Base-by-base conservation (phyloP, 30 jellyfish, hydroid and myxozoan genomes). In the Sanderia malayensis region DNA sequence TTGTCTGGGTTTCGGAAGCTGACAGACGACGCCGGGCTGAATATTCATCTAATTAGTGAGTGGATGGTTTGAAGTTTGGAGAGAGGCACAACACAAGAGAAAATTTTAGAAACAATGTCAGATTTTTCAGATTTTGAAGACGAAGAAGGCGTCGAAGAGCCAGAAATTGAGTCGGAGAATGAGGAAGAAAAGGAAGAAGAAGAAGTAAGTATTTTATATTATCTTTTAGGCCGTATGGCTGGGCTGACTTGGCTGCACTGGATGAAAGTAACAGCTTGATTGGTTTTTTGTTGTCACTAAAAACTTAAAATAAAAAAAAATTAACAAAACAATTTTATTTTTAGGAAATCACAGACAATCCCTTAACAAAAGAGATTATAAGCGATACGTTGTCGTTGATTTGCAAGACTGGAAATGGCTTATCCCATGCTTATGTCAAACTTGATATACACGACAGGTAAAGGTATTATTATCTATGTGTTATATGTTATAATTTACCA, bases 381-480 rank as follows among this genome's bases (percentile, higher is more conserved):
- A 76, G 86, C 2, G 94, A 73, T 44, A 34, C 86, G 30, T 44
- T 90, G 66, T 90, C 98, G 19, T 67, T 90, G 59, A 61, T 90
- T 18, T 90, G 98, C 71, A 90, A 90, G 70, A 82, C 84, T 18
- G 98, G 98, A 24, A 90, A 76, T 82, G 98, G 98, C 13, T 80
- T 90, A 8, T 94, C 98, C 0, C 98, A 90, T 76, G 98, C 98
- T 13, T 90, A 83, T 72, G 98, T 90, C 26, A 74, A 84, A 61
- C 81, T 90, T 32, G 95, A 90, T 68, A 49, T 90, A 22, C 94
- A 84, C 37, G 92, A 83, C 26, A 90, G 86, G 98, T 90, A 57
- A 58, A 49, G 19, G 3, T n/a, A n/a, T n/a, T n/a, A n/a, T n/a
- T n/a, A n/a, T n/a, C n/a, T n/a, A n/a, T n/a, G n/a, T n/a, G n/a